Evolutionary conservation across 1,140 invertebrate genomes (phyloP), one percentile per base, ranked within the genome.

Genomic region (Papilio polyxenes): DNA sequence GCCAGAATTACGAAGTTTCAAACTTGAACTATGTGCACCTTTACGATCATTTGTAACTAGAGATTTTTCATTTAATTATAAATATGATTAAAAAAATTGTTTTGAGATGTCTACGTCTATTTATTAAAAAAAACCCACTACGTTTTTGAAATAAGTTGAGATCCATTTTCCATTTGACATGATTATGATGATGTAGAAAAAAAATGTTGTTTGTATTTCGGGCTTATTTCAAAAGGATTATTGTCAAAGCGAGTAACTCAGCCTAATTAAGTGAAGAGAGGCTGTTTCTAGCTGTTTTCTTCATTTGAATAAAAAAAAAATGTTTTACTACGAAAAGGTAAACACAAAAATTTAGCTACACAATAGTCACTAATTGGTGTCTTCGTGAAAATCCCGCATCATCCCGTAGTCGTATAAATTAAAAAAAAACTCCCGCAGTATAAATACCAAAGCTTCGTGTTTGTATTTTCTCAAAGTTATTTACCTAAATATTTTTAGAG

Each of bases 1-100:
- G 3, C 78, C 80, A 2, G 91, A 92, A 40, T 75, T 91, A 15
- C 84, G 83, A 72, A 90, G 88, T 79, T 92, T 92, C 40, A 86
- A 86, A 75, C 75, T 89, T 51, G 91, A 92, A 56, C 44, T 92
- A 20, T 92, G 91, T 65, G 84, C 86, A 3, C 83, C 89, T 13
- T 85, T 87, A 0, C 83, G 85, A 3, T 84, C 84, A 0, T 75
- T 56, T 10, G 23, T 65, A 5, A 15, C 59, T n/a, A 79, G 51
- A 56, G 75, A 53, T 17, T 15, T 77, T 77, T 49, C 51, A 53
- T 77, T 56, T 37, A 56, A 31, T 1, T 72, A 15, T 40, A 72
- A 40, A 37, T 13, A 69, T 72, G 31, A 72, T 15, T 72, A 7
- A 72, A 72, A 72, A 15, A 15, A n/a, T n/a, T 31, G 10, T 10